Conservation (phyloP, 30 jellyfish, hydroid and myxozoan species). For the Chironex yamaguchii region DNA sequence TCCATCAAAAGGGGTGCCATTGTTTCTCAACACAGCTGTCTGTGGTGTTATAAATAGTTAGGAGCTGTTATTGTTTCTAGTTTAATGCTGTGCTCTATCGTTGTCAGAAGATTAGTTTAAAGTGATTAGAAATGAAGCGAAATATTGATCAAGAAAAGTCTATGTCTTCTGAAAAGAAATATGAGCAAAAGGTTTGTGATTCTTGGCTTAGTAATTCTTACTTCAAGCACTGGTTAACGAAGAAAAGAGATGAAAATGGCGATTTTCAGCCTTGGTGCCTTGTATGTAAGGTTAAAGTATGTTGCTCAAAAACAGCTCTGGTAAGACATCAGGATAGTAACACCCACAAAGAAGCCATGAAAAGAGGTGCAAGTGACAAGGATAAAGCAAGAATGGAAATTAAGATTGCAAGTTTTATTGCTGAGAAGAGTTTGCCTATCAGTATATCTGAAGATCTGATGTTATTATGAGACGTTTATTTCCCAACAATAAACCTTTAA, state of each 20-base stretch:
- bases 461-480: neutral
- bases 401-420: slow-evolving; percentile 57
- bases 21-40: too few species aligned
- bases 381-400: slow-evolving; percentile 23
- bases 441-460: slow-evolving; percentile 1
- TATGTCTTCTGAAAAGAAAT: too few species aligned
- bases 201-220: too few species aligned
- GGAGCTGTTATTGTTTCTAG: too few species aligned
- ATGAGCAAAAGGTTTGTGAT: too few species aligned
- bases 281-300: neutral
- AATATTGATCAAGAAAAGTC: too few species aligned
- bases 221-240: slow-evolving; percentile 16
- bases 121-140: too few species aligned
- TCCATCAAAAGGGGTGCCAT: too few species aligned
- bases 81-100: too few species aligned
- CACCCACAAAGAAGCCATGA: slow-evolving; percentile 32
- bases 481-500: slow-evolving; percentile 12
- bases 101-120: too few species aligned
- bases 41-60: too few species aligned
- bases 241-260: neutral
- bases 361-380: slow-evolving; percentile 20
- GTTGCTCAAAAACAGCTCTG: slow-evolving; percentile 58
- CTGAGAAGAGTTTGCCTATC: slow-evolving; percentile 46
- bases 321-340: slow-evolving; percentile 32
- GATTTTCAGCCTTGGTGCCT: slow-evolving; percentile 45